Percentiles rank a stretch among this genome's conserved stretches.
Evolutionary conservation across 2,797 vertebrate genomes (phyloP).

Genomic region (Crenichthys baileyi): DNA sequence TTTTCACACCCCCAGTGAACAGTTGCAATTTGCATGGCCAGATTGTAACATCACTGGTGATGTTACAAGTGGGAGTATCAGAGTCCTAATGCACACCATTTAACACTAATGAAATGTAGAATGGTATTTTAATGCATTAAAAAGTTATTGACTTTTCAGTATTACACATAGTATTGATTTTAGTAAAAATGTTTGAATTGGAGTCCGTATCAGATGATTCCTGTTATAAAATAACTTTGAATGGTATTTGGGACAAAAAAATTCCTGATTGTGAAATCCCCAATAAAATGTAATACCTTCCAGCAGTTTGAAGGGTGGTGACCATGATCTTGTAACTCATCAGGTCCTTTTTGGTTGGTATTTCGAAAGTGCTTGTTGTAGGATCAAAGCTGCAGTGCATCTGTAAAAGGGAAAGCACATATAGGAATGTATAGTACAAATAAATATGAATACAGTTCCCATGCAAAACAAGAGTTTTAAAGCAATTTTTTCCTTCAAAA

Average conservation of each 20-base stretch:
- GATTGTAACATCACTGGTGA: background rate
- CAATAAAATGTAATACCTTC: background rate
- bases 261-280: background rate
- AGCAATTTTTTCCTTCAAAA: background rate
- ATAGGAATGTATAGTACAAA: background rate
- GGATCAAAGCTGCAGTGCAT: background rate
- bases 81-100: background rate
- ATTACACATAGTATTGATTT: background rate
- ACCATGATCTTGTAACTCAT: slow-evolving; percentile 10
- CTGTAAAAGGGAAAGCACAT: background rate
- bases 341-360: background rate
- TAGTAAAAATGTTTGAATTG: background rate
- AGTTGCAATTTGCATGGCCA: background rate
- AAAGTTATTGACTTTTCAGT: background rate
- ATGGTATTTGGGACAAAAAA: background rate
- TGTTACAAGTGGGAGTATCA: background rate
- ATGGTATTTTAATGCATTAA: background rate
- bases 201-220: background rate
- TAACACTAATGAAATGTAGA: background rate
- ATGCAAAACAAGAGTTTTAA: background rate
- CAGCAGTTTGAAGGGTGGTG: slow-evolving; percentile 8
- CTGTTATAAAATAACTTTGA: background rate
- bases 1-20: background rate
- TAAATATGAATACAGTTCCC: background rate
- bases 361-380: background rate